phyloP scores from a whole-genome alignment of 2,113 vertebrate genomes.

The Ammospiza caudacuta region DNA sequence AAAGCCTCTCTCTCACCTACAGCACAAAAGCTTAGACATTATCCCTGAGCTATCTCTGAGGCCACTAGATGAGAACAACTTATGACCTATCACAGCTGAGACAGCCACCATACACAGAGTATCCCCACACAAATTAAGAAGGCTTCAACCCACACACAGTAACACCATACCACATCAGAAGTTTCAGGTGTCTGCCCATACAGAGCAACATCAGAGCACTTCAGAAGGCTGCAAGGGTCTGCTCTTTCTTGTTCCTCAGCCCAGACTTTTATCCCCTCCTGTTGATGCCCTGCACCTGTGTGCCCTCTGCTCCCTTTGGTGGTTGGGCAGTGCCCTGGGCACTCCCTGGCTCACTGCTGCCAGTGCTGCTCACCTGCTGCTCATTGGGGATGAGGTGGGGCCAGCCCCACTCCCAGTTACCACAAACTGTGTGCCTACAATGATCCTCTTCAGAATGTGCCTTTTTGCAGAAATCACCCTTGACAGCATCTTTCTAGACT shows the following conservation, averaged over 20 bases:
- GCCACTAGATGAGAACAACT: background rate
- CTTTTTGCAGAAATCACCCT: background rate
- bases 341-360: background rate
- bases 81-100: background rate
- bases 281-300: background rate
- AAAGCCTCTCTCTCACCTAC: background rate
- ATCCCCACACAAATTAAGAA: background rate
- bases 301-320: background rate
- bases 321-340: background rate
- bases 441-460: background rate
- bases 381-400: background rate
- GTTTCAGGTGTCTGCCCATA: background rate
- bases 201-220: fast-evolving
- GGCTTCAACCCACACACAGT: background rate
- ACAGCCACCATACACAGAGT: background rate
- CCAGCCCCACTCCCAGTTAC: background rate
- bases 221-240: background rate
- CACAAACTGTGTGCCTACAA: background rate
- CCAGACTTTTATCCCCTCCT: background rate
- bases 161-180: background rate
- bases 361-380: background rate
- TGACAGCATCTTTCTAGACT: background rate
- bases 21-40: background rate
- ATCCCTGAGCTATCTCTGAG: background rate
- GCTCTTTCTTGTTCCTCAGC: background rate